Conservation (phyloP, 1,140 invertebrate species). For the Oedothorax gibbosus region DNA sequence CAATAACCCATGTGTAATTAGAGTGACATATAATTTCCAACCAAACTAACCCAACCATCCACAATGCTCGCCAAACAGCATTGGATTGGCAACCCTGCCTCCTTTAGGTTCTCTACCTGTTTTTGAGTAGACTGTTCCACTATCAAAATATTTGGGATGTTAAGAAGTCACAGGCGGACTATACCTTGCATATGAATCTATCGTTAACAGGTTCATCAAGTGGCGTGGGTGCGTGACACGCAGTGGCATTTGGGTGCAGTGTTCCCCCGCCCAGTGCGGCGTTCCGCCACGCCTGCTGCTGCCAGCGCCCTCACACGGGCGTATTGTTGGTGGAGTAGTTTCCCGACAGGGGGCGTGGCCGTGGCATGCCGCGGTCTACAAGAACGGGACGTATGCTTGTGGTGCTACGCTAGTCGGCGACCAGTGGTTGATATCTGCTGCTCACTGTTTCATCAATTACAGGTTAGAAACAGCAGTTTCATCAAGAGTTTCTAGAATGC, state of each 20-base stretch:
- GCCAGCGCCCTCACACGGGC: not conserved
- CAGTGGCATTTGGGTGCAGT: slow-evolving; percentile 31
- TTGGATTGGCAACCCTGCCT: too few species aligned
- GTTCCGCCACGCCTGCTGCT: slow-evolving; percentile 34
- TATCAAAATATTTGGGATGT: too few species aligned
- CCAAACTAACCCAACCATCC: too few species aligned
- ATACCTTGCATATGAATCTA: too few species aligned
- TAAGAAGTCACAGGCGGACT: too few species aligned
- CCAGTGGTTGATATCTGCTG: slow-evolving; percentile 40
- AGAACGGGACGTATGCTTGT: slow-evolving; percentile 48
- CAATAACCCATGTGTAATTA: too few species aligned
- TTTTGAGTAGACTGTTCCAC: too few species aligned
- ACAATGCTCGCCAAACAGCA: too few species aligned
- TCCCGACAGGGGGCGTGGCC: slow-evolving; percentile 47
- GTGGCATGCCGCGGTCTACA: slow-evolving; percentile 56
- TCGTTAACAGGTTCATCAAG: not conserved
- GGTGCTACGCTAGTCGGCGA: slow-evolving; percentile 40
- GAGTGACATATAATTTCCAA: too few species aligned
- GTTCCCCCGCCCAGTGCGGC: slow-evolving; percentile 35
- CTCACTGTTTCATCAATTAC: slow-evolving; percentile 49
- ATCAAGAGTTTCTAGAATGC: too few species aligned
- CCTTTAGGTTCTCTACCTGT: too few species aligned
- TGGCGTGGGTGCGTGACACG: slow-evolving; percentile 39
- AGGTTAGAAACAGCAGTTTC: too few species aligned
- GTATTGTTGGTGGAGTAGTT: slow-evolving; percentile 45